Conservation (phyloP, 2,888 invertebrate species). For the Xanthia icteritia region DNA sequence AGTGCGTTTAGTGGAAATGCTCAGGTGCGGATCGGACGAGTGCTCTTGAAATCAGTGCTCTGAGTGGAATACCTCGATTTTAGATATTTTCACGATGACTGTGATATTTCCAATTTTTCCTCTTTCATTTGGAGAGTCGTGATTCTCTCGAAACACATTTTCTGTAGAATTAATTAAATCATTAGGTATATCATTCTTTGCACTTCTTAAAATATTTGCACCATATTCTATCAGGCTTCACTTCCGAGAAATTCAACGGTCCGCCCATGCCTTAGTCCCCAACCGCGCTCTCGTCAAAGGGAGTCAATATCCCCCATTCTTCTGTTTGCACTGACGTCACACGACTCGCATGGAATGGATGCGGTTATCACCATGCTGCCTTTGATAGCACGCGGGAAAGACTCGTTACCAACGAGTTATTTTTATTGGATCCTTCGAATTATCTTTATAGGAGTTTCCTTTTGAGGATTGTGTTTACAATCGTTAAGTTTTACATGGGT, state of each 20-base stretch:
- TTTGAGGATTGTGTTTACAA: conserved; percentile 15
- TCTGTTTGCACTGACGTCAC: conserved; percentile 38
- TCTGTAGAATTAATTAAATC: neutral
- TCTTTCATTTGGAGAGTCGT: neutral
- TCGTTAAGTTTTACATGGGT: conserved; percentile 6
- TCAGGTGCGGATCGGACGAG: no score
- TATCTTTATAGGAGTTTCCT: conserved; percentile 21
- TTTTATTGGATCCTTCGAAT: conserved; percentile 48
- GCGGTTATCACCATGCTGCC: conserved; percentile 47
- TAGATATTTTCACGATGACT: neutral
- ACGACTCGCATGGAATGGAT: conserved; percentile 30
- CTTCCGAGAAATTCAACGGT: neutral
- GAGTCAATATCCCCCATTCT: conserved; percentile 59
- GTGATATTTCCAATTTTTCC: neutral
- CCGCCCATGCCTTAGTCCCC: conserved; percentile 1
- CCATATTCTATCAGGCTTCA: neutral
- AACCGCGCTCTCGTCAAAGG: conserved; percentile 32
- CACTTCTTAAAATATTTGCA: no score
- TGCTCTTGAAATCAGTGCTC: no score
- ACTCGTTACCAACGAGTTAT: conserved; percentile 3
- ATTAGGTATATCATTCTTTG: neutral
- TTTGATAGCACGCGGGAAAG: conserved; percentile 18
- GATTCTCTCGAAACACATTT: neutral
- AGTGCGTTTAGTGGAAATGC: no score
- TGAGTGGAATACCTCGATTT: no score